Percentiles rank a stretch among this genome's conserved stretches.
Evolutionary conservation across 2,888 invertebrate species (phyloP).

Genomic region (Drosophila mulleri): DNA sequence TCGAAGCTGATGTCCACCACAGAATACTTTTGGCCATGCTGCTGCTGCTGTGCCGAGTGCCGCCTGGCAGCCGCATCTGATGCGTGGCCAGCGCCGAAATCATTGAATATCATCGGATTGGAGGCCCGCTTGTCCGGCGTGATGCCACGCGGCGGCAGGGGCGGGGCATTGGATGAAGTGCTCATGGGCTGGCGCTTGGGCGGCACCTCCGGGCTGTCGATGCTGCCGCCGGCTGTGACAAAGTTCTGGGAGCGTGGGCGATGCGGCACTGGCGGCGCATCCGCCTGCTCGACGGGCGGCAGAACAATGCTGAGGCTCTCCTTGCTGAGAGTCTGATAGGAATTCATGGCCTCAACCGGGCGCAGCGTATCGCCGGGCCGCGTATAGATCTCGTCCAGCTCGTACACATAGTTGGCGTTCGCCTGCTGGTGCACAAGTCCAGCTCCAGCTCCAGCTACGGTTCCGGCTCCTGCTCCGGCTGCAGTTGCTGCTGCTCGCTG

Average conservation of each 20-base stretch:
- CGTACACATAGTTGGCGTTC: constrained; percentile 84
- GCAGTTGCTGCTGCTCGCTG: constrained; percentile 85
- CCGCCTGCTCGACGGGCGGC: constrained; percentile 50
- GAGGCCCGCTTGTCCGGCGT: constrained; percentile 85
- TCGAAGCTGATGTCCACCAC: constrained; percentile 86
- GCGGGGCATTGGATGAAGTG: constrained; percentile 88
- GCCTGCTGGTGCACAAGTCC: constrained; percentile 20
- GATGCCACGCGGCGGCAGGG: constrained; percentile 92
- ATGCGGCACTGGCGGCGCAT: constrained; percentile 88
- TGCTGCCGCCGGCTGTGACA: constrained; percentile 33
- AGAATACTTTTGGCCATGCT: constrained; percentile 85
- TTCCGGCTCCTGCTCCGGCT: not conserved
- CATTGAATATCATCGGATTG: constrained; percentile 84
- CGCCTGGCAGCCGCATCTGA: constrained; percentile 68
- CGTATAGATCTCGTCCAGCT: constrained; percentile 90
- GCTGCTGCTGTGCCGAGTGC: constrained; percentile 74
- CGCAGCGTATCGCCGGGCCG: constrained; percentile 86
- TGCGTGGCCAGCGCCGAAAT: constrained; percentile 67
- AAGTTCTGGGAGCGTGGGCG: constrained; percentile 88
- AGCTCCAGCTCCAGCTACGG: constrained; percentile 7
- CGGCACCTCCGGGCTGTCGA: constrained; percentile 85
- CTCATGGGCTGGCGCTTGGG: constrained; percentile 85
- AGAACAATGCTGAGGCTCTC: constrained; percentile 74
- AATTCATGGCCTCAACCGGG: constrained; percentile 81
- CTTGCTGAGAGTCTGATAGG: constrained; percentile 83